Percentiles rank a stretch among this genome's conserved stretches.
These are phyloP conservation scores for Antechinus flavipes DNA, from an alignment of 2,113 vertebrate genomes.

Conservation along the genomic window DNA sequence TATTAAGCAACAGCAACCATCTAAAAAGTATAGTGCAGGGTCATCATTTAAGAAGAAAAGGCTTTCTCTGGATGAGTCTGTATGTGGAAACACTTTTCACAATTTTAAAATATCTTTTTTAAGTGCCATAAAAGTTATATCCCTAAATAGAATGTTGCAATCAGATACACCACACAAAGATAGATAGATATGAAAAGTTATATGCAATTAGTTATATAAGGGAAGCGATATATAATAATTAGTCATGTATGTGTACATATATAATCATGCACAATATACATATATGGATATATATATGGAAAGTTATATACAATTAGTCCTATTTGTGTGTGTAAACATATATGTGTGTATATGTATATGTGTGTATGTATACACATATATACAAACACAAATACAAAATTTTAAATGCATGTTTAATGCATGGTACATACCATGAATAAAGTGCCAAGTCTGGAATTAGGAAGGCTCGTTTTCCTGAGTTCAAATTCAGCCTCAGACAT, in stretches of 20 bases:
- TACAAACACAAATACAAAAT: not conserved
- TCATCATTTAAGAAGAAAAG: not conserved
- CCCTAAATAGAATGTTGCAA: not conserved
- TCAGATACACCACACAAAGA: not conserved
- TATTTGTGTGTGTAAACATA: no score
- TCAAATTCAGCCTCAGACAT: no score
- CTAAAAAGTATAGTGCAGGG: constrained; percentile 46
- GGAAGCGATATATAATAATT: no score
- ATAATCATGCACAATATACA: no score
- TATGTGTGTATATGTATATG: no score
- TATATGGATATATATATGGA: no score
- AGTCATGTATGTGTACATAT: no score
- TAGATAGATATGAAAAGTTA: no score
- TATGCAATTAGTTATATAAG: no score
- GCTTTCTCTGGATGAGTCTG: constrained; percentile 22
- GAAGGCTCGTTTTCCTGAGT: not conserved
- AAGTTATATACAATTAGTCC: no score
- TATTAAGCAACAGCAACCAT: constrained; percentile 57
- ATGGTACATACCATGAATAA: not conserved
- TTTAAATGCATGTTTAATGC: no score
- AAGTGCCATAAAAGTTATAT: constrained; percentile 42
- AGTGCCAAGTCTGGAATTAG: not conserved
- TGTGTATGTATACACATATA: no score
- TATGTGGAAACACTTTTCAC: not conserved
- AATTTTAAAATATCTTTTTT: constrained; percentile 39